Percentiles rank a stretch among this genome's conserved stretches.
Conservation (phyloP, 2,888 invertebrate species). For the Pseudococcus longispinus region DNA sequence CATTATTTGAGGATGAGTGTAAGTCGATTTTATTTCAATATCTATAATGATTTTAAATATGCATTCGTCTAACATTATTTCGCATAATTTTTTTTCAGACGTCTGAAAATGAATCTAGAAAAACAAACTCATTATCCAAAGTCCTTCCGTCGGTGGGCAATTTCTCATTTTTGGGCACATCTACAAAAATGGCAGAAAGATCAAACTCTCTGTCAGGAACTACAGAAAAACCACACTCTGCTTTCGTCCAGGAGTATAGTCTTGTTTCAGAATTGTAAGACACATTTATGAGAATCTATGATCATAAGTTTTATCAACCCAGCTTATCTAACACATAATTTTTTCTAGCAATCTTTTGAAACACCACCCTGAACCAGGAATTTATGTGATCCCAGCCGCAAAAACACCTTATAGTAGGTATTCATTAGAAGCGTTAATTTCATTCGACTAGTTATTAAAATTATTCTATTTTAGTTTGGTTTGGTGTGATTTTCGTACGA, state of each 20-base stretch:
- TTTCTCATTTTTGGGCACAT: constrained; percentile 38
- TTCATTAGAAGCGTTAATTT: constrained; percentile 58
- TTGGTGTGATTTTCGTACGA: constrained; percentile 87
- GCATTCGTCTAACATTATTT: background rate
- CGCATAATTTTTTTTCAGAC: background rate
- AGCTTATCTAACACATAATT: background rate
- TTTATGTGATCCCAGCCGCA: constrained; percentile 92
- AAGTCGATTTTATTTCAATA: background rate
- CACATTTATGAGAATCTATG: background rate
- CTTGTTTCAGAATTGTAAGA: constrained; percentile 92
- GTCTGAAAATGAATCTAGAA: background rate
- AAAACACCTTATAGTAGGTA: constrained; percentile 80
- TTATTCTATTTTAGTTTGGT: constrained; percentile 76
- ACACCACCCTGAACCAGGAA: constrained; percentile 83
- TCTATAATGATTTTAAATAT: background rate
- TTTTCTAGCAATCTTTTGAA: constrained; percentile 80
- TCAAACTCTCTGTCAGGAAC: constrained; percentile 2
- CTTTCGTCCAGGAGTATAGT: constrained; percentile 84
- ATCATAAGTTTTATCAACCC: background rate
- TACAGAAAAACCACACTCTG: background rate
- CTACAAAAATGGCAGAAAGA: constrained; percentile 39
- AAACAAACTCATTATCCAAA: constrained; percentile 9
- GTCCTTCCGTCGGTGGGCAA: constrained; percentile 21
- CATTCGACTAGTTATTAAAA: constrained; percentile 42
- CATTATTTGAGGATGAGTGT: background rate